phyloP scores from a whole-genome alignment of 2,113 vertebrate genomes.

The Prunella himalayana region DNA sequence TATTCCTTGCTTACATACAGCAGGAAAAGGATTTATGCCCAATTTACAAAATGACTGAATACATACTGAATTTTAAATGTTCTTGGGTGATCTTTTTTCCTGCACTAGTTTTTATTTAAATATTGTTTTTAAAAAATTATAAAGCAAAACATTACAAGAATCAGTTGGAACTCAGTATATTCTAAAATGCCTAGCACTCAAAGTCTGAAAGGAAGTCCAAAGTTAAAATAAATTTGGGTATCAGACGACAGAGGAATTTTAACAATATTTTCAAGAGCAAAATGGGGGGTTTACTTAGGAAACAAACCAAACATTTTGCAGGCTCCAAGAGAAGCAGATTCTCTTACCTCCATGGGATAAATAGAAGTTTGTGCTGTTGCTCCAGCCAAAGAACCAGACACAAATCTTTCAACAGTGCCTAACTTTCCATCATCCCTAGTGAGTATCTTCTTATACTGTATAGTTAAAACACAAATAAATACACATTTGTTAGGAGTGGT shows the following conservation, averaged over 20 bases:
- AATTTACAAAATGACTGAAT: not conserved
- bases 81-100: not conserved
- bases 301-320: not conserved
- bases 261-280: not conserved
- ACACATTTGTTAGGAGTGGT: not conserved
- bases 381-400: slow-evolving; percentile 91
- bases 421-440: slow-evolving; percentile 82
- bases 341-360: slow-evolving; percentile 81
- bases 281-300: not conserved
- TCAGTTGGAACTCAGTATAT: not conserved
- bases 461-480: slow-evolving; percentile 14
- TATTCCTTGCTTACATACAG: not conserved
- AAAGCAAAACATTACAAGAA: not conserved
- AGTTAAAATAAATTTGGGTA: not conserved
- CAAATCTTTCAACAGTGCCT: slow-evolving; percentile 83
- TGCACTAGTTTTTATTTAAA: not conserved
- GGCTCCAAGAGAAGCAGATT: not conserved
- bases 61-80: not conserved
- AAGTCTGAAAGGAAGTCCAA: not conserved
- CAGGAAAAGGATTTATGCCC: not conserved
- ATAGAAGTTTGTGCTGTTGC: slow-evolving; percentile 93
- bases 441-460: slow-evolving; percentile 90
- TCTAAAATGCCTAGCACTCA: not conserved
- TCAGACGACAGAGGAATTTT: not conserved
- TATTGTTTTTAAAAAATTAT: not conserved